phyloP scores from a whole-genome alignment of 2,888 invertebrate species.

The Schizotus pectinicornis region DNA sequence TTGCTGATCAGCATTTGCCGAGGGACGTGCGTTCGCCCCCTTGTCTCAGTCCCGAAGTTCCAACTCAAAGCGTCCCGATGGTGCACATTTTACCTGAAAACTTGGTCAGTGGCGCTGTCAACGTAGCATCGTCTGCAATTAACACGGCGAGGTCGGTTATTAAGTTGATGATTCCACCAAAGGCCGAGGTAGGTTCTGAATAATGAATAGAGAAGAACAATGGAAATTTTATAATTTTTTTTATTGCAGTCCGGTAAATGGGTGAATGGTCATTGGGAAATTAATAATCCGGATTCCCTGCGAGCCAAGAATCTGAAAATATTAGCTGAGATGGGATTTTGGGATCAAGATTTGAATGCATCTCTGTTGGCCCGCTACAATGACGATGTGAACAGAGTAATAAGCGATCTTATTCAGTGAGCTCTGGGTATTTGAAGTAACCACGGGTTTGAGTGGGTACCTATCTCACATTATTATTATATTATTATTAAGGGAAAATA shows the following conservation, averaged over 20 bases:
- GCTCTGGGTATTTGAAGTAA: background rate
- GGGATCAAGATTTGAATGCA: constrained; percentile 55
- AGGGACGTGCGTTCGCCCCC: too few relatives aligned
- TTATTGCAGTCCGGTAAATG: constrained; percentile 45
- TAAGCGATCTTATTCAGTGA: constrained; percentile 54
- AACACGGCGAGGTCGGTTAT: constrained; percentile 57
- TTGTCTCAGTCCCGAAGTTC: background rate
- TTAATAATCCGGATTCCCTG: constrained; percentile 43
- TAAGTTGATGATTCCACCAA: constrained; percentile 53
- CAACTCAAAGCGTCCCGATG: constrained; percentile 7
- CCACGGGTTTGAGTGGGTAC: background rate
- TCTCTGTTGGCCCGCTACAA: constrained; percentile 55
- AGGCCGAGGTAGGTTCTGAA: constrained; percentile 38
- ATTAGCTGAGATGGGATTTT: constrained; percentile 59
- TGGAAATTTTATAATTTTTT: background rate
- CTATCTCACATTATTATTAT: background rate
- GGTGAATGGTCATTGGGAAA: constrained; percentile 53
- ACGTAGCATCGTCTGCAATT: constrained; percentile 57
- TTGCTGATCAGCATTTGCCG: too few relatives aligned
- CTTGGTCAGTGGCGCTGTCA: constrained; percentile 57
- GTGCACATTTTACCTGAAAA: constrained; percentile 55
- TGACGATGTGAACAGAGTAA: constrained; percentile 55
- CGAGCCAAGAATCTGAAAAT: constrained; percentile 51
- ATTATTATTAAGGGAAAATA: background rate
- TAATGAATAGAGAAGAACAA: background rate